Base-by-base conservation (phyloP, 2,888 invertebrate genomes). In the Chaitophorus viminalis region DNA sequence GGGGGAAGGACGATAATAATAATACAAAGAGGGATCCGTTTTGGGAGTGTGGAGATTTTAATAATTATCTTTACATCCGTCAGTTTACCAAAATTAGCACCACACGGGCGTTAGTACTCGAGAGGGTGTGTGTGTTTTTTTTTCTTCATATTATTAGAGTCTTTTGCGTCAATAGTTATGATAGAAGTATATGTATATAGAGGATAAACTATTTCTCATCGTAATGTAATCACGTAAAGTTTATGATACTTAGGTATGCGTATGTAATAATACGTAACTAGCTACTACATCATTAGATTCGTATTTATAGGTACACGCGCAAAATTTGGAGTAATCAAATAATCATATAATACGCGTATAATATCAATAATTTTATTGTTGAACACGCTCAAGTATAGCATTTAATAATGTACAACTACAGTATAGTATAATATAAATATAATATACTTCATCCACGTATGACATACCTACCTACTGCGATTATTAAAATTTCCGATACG, bases 51-150 rank as follows among this genome's bases (percentile, higher is more conserved):
- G 81, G 79, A 87, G 87, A 87, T 87, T 87, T 87, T 87, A 87
- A 87, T 87, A 87, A 87, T 87, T 87, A 87, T 87, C 87, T 87
- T 87, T 87, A 74, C 87, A 87, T 87, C 87, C 87, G 87, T 87
- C 87, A 87, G 87, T 87, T 87, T 87, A 87, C 87, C 87, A 65
- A 87, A 87, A 87, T 87, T 87, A 87, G 87, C 87, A 87, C 87
- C 81, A n/a, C 87, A 72, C 79, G 72, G 31, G 39, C 36, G 29
- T 21, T 54, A 39, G 74, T 60, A 68, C 33, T 68, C 29, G 33
- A 81, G 74, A 79, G 87, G 81, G 87, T 68, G 79, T 79, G 31
- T 87, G 87, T 68, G 79, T 79, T 25, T 87, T 79, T 75, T 83
- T 87, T 81, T 74, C 65, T 46, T 75, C 87, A 87, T 33, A 52